Evolutionary conservation across 2,888 invertebrate genomes (phyloP), one percentile per base, ranked within the genome.

Genomic region (Amblyjoppa proteus): DNA sequence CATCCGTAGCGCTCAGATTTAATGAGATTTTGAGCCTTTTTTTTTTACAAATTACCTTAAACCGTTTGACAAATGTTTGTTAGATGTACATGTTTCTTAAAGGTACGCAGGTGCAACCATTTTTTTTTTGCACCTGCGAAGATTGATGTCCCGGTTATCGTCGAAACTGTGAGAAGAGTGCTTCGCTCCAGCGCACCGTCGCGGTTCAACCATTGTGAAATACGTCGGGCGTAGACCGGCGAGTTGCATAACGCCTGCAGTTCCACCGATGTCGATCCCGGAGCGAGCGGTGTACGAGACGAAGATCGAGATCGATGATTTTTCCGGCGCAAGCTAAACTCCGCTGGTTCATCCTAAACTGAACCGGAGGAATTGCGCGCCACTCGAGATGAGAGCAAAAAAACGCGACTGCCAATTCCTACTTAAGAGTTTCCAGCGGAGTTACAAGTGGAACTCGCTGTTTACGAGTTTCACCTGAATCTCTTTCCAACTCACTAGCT

Each of bases 401-500:
- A 74, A 80, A 79, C 75, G 66, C 73, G 80, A 80, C 80, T 79
- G 74, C 58, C 78, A 75, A 73, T 77, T 77, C 82, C 51, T 28
- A 51, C 58, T 1, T 41, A 49, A 11, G 56, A 73, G 58, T 31
- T 56, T 16, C 20, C 20, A 49, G 16, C 38, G 34, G n/a, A 34
- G 6, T 79, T 51, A 11, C 25, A 78, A 78, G 69, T 83, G 45
- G 74, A 56, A n/a, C 34, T 75, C 58, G 51, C 56, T 31, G 61
- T 58, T 79, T 31, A 70, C 41, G 69, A 69, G 28, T 53, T 70
- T 78, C 13, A 16, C 31, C 11, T 41, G 41, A 73, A 45, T 79
- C 73, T 78, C 58, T 78, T 73, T 78, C n/a, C 58, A 74, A 73
- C 61, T 74, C 41, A 61, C 69, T 34, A 51, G 64, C 61, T 79